Base-by-base conservation (phyloP, 2,888 invertebrate genomes). In the Serrognathus titanus region DNA sequence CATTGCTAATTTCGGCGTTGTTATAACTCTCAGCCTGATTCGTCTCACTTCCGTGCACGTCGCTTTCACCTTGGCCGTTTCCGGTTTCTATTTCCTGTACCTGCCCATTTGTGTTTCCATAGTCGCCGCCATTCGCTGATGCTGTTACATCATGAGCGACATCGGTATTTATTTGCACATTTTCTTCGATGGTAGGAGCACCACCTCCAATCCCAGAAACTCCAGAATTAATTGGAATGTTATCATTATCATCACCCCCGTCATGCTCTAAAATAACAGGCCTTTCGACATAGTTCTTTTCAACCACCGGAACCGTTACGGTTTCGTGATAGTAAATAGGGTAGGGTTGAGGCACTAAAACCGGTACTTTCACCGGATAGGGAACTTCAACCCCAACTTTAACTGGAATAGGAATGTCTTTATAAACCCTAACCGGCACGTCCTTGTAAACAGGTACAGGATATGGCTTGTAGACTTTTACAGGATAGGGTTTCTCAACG, bases 391-490 rank as follows among this genome's bases (percentile, higher is more conserved):
- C 77, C 63, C 79, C 78, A 48, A 80, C 78, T 75, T 74, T 69
- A 35, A 74, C 75, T 61, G 70, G 76, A 10, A 64, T 62, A 24
- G 71, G 69, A 8, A 69, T 36, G 1, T 41, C 37, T 31, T 45
- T 43, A n/a, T 59, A 57, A 24, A 60, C 67, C 66, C 50, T 72
- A 52, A 69, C 67, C 36, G 75, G 83, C 1, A 83, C 82, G 0
- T 81, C 82, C 60, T 81, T 82, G 1, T 82, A 78, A 2, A 83
- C 82, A 2, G 79, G 82, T 38, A 80, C 79, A 2, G 82, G 80
- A 43, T 82, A 79, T 2, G 81, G 81, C 53, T 80, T 77, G 55
- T 81, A 81, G 0, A 83, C 80, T 1, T 80, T 73, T 0, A 83
- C 81, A 58, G 75, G 74, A 58, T 74, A 71, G 1, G 83, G 82